These are phyloP conservation scores for Odobenus rosmarus DNA, from an alignment of 2,113 vertebrate species.

Conservation along the genomic window DNA sequence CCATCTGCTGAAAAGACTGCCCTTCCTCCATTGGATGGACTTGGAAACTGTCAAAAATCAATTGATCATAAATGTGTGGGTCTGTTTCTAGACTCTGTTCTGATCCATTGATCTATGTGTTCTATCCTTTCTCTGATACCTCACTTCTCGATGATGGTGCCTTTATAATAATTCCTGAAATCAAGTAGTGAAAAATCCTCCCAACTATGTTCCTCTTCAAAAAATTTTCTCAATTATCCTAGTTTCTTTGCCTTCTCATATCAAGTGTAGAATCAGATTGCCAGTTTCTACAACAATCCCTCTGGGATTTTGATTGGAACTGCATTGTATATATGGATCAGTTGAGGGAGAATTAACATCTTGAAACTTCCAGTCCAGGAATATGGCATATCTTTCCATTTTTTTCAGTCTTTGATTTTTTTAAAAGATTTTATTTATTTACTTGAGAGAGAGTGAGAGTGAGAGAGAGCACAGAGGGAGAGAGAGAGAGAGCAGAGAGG, in stretches of 20 bases:
- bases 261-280: not conserved
- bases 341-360: not conserved
- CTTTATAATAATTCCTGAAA: not conserved
- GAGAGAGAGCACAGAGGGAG: not conserved
- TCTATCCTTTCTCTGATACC: not conserved
- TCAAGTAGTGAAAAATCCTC: not conserved
- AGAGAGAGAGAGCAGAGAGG: not conserved
- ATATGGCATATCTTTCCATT: not conserved
- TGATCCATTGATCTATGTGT: not conserved
- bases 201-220: not conserved
- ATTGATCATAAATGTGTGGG: not conserved
- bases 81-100: conserved; percentile 44
- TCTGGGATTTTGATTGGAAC: not conserved
- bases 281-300: not conserved
- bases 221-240: not conserved
- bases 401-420: not conserved
- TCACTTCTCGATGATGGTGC: not conserved
- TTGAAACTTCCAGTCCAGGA: not conserved
- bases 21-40: not conserved
- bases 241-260: not conserved
- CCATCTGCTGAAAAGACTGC: not conserved
- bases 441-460: not conserved
- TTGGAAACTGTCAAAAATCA: not conserved
- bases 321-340: not conserved
- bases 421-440: too few relatives aligned